Evolutionary conservation across 2,888 invertebrate species (phyloP).

Genomic region (Seira sanloemensis): DNA sequence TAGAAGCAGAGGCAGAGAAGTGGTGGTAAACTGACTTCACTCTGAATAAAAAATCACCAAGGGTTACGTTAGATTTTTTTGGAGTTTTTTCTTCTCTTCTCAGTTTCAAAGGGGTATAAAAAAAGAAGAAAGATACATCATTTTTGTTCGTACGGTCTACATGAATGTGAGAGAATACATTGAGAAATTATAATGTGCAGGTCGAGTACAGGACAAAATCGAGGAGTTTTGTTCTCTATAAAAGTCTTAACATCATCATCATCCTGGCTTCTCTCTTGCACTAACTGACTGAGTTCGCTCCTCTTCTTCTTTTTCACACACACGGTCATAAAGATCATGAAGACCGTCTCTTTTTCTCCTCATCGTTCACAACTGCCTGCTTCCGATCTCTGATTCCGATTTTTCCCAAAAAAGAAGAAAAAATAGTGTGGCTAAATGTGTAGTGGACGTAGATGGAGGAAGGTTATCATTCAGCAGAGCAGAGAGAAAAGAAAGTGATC

Average conservation of each 20-base stretch:
- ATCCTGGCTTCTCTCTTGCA: neutral
- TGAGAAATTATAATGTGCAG: constrained; percentile 5
- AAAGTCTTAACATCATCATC: constrained; percentile 9
- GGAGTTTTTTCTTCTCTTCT: neutral
- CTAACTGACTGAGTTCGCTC: constrained; percentile 2
- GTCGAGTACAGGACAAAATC: neutral
- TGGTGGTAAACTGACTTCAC: constrained; percentile 30
- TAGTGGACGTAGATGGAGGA: neutral
- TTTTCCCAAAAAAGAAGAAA: neutral
- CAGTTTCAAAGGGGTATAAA: neutral
- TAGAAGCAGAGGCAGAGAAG: constrained; percentile 20
- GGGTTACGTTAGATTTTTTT: constrained; percentile 25
- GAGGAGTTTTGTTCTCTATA: neutral
- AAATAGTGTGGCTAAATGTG: neutral
- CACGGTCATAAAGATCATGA: constrained; percentile 2
- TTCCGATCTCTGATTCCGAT: constrained; percentile 30
- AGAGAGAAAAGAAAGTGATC: neutral
- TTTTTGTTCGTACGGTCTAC: neutral
- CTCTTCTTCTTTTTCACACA: constrained; percentile 6
- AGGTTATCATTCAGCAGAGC: neutral
- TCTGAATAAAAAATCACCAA: constrained; percentile 38
- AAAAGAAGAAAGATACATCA: constrained; percentile 7
- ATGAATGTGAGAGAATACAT: neutral
- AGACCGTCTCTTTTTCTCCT: neutral
- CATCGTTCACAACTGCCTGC: constrained; percentile 12